These are phyloP conservation scores for Lymantria monacha DNA, from an alignment of 2,888 invertebrate genomes.

Conservation along the genomic window DNA sequence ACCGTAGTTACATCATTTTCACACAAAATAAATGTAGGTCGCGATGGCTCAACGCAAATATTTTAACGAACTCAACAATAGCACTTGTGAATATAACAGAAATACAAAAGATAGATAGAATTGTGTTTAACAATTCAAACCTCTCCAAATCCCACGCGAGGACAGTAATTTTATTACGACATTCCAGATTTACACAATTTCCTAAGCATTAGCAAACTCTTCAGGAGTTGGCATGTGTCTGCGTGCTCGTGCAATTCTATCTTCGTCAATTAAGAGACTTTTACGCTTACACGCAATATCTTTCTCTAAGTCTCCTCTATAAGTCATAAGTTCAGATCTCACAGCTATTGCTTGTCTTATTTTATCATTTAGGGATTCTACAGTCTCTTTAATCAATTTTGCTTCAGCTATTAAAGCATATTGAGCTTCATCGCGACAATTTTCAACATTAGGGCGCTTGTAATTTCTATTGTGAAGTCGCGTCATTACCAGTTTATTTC, in stretches of 20 bases:
- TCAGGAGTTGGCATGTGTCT: slow-evolving; percentile 87
- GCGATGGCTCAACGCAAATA: slow-evolving; percentile 5
- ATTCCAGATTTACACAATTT: background rate
- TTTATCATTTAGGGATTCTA: slow-evolving; percentile 79
- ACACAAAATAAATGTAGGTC: slow-evolving; percentile 9
- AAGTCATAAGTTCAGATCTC: slow-evolving; percentile 79
- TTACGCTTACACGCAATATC: slow-evolving; percentile 88
- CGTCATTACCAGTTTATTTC: slow-evolving; percentile 92
- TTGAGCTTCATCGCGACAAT: slow-evolving; percentile 91
- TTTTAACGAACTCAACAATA: slow-evolving; percentile 7
- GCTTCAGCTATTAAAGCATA: slow-evolving; percentile 88
- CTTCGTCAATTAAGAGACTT: slow-evolving; percentile 85
- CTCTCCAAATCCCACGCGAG: background rate
- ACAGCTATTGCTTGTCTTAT: slow-evolving; percentile 84
- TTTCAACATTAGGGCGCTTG: slow-evolving; percentile 89
- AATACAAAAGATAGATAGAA: background rate
- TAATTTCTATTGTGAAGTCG: slow-evolving; percentile 87
- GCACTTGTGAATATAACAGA: background rate
- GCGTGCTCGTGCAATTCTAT: slow-evolving; percentile 83
- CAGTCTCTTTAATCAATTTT: slow-evolving; percentile 79
- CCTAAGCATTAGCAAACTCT: slow-evolving; percentile 71
- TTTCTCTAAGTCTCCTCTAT: slow-evolving; percentile 85
- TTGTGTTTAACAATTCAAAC: background rate
- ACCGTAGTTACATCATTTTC: slow-evolving; percentile 8
- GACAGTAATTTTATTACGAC: background rate